These are phyloP conservation scores for Muscicapa adusta DNA, from an alignment of 2,113 vertebrate species.

Conservation along the genomic window DNA sequence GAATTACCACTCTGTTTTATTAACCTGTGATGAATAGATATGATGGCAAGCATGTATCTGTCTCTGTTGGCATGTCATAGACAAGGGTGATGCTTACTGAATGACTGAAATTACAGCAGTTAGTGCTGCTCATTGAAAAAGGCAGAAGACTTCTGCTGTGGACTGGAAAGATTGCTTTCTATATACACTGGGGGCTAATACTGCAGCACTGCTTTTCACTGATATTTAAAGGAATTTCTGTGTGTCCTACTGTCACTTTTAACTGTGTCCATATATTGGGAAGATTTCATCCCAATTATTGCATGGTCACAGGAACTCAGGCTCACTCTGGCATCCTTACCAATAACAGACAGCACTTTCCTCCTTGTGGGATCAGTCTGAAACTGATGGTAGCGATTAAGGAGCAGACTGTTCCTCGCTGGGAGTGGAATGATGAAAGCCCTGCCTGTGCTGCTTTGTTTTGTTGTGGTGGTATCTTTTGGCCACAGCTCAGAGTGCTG, in stretches of 20 bases:
- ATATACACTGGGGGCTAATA: neutral
- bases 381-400: neutral
- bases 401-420: neutral
- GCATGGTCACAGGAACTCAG: neutral
- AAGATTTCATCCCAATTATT: neutral
- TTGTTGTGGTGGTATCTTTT: neutral
- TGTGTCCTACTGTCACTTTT: neutral
- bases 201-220: neutral
- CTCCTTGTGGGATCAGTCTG: neutral
- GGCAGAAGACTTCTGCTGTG: neutral
- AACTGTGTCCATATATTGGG: neutral
- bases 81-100: neutral
- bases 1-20: neutral
- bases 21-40: neutral
- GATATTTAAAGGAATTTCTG: neutral
- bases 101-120: neutral
- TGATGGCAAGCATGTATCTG: neutral
- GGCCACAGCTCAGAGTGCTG: neutral
- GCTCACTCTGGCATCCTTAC: neutral
- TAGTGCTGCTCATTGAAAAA: neutral
- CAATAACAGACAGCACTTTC: neutral
- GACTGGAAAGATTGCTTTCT: neutral
- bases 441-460: neutral
- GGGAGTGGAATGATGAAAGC: constrained; percentile 11
- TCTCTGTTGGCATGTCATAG: neutral